These are phyloP conservation scores for Petrolisthes cinctipes DNA, from an alignment of 2,888 invertebrate genomes.

Conservation along the genomic window DNA sequence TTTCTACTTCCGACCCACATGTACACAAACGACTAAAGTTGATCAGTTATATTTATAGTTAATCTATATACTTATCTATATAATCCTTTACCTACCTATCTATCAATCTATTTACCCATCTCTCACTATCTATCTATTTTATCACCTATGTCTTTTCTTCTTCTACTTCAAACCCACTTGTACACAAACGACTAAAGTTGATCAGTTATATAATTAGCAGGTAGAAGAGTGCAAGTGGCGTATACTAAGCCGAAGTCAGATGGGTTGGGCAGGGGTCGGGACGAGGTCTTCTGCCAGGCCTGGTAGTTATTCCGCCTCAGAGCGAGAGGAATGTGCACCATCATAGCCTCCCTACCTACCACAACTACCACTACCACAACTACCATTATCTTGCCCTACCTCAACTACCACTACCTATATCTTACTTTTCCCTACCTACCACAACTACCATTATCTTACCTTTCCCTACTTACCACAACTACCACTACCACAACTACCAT, in stretches of 20 bases:
- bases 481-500: background rate
- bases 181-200: too few species aligned
- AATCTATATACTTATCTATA: background rate
- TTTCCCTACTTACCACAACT: background rate
- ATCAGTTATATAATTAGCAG: too few species aligned
- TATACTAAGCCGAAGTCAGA: slow-evolving; percentile 13
- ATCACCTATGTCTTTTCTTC: too few species aligned
- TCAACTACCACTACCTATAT: background rate
- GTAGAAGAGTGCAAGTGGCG: too few species aligned
- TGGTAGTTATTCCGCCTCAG: slow-evolving; percentile 44
- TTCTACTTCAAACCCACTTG: too few species aligned
- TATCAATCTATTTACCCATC: background rate
- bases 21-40: too few species aligned
- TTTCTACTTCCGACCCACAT: too few species aligned
- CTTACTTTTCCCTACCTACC: background rate
- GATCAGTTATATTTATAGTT: too few species aligned
- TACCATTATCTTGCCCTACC: background rate
- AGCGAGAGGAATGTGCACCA: slow-evolving; percentile 44
- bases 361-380: slow-evolving; percentile 15
- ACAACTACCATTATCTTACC: background rate
- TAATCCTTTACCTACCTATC: background rate
- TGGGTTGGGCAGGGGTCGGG: background rate
- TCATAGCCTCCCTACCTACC: slow-evolving; percentile 29
- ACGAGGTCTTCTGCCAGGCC: slow-evolving; percentile 12
- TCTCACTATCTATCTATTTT: background rate